Base-by-base conservation (phyloP, 2,888 invertebrate species). In the Ophraella communa region DNA sequence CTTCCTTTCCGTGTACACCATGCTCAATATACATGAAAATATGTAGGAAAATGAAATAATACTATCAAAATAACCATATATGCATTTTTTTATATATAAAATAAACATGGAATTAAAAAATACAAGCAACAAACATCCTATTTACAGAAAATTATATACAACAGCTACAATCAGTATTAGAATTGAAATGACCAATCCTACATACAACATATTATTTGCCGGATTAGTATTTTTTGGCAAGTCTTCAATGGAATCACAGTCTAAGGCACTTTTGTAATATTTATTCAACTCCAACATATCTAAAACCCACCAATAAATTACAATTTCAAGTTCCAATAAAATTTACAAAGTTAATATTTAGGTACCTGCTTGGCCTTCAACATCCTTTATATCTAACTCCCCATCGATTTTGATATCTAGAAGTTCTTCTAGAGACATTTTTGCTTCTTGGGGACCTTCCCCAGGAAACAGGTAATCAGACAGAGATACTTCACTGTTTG, bases 401-500 rank as follows among this genome's bases (percentile, higher is more conserved):
- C 90, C 90, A 11, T 87, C 85, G 56, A 94, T 87, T 71, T 89
- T 85, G 47, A 95, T 82, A 79, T 93, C 94, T 11, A 96, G 84
- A 58, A 96, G 84, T 79, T 96, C 95, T 73, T 91, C 86, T 4
- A 94, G 88, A 1, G 95, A 91, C 39, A 91, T 86, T 44, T 92
- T 85, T 0, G 92, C 93, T 75, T 96, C 95, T 8, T 90, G 89
- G 0, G 91, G 88, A 0, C 92, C 91, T 83, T 96, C 96, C 0
- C 95, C 96, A 21, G 95, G 94, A 79, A 96, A 96, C 58, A 96
- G 83, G 80, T 96, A 96, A 81, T 96, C 96, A 56, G 93, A 94
- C 33, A 96, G 86, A 67, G 91, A 90, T 45, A 95, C 84, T 66
- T 83, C 82, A 27, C 83, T 85, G 20, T 85, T 81, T 2, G 89